Evolutionary conservation across 1,140 invertebrate genomes (phyloP), one percentile per base, ranked within the genome.

Genomic region (Zaprionus gabonicus): DNA sequence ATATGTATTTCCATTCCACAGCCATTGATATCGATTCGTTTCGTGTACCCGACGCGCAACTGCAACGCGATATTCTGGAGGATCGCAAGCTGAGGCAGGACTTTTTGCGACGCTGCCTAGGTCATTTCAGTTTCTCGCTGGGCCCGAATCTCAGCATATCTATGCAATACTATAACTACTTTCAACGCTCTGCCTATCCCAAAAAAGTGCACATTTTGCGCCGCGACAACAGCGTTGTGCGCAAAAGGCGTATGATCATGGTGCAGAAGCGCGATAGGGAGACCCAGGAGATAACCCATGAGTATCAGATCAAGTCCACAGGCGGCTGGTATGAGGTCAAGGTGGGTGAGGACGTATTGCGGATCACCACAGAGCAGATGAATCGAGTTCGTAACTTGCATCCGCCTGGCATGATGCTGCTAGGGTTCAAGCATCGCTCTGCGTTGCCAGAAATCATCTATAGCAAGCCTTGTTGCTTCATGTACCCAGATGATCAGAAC

Each of bases 391-490:
- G 87, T 17, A 81, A 80, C 41, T 20, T 91, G 25, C 79, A 91
- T 75, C 73, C 59, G 1, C 86, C 92, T 0, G 81, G 79, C 12
- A 91, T 93, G 83, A 79, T 76, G 78, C 65, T 93, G 17, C 57
- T 93, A n/a, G 92, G 92, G 2, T 93, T 93, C 44, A 93, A 93
- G 72, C 83, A 90, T 46, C 71, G 77, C 12, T 88, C 81, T 0
- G 49, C 72, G 0, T 28, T 93, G 57, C 74, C 78, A 0, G 71
- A 73, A 4, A 41, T 81, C 4, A 72, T 41, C 4, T 91, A 91
- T 49, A 82, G 81, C 65, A 93, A 93, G 36, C 78, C 87, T 0
- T 80, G 76, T 7, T 84, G 79, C 38, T 93, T 93, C 38, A 88
- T 93, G 86, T 93, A 93, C 70, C 92, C 92, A 0, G 87, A 92